These are phyloP conservation scores for Drosophila incognita DNA, from an alignment of 2,888 invertebrate species.

Conservation along the genomic window DNA sequence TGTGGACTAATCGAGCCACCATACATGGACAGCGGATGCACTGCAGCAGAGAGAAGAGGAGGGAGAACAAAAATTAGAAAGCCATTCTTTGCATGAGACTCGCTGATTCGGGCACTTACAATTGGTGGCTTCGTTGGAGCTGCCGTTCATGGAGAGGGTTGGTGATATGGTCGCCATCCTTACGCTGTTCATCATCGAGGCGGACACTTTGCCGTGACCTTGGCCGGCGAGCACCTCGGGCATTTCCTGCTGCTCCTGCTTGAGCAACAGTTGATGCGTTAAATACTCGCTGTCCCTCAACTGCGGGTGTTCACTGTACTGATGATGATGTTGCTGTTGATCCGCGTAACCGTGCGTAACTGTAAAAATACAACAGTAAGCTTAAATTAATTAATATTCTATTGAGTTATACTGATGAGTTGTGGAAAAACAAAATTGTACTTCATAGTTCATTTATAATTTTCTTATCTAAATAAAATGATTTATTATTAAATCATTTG, in stretches of 20 bases:
- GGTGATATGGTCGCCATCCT: slow-evolving; percentile 84
- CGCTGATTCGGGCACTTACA: slow-evolving; percentile 56
- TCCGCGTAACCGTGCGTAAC: slow-evolving; percentile 12
- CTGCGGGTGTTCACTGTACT: slow-evolving; percentile 26
- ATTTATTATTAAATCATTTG: not conserved
- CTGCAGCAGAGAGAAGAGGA: slow-evolving; percentile 45
- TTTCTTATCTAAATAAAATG: not conserved
- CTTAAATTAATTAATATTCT: not conserved
- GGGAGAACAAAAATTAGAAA: not conserved
- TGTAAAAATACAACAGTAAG: slow-evolving; percentile 10
- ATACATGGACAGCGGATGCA: slow-evolving; percentile 79
- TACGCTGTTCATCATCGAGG: slow-evolving; percentile 71
- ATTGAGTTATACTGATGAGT: not conserved
- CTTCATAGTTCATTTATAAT: not conserved
- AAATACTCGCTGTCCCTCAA: slow-evolving; percentile 14
- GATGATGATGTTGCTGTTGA: slow-evolving; percentile 4
- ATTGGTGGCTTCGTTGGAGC: slow-evolving; percentile 82
- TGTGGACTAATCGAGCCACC: slow-evolving; percentile 83
- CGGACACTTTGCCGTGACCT: slow-evolving; percentile 63
- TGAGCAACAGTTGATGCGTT: not conserved
- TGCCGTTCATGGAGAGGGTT: slow-evolving; percentile 85
- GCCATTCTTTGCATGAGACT: not conserved
- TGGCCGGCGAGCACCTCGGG: slow-evolving; percentile 77
- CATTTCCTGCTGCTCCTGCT: slow-evolving; percentile 52
- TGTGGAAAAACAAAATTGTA: not conserved